These are phyloP conservation scores for Parnassius glacialis DNA, from an alignment of 2,888 invertebrate species.

Conservation along the genomic window DNA sequence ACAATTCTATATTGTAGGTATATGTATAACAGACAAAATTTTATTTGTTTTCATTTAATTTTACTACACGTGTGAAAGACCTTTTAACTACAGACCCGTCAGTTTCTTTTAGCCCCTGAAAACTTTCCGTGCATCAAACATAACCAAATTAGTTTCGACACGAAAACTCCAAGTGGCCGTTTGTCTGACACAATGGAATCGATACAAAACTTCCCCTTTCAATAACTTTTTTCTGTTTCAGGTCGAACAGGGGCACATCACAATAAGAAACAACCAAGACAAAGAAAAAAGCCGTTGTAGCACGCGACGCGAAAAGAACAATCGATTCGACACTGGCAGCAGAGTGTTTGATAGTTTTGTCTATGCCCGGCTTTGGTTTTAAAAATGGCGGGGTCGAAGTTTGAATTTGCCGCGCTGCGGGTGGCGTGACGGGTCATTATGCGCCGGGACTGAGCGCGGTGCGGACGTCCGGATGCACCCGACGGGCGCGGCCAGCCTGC, in stretches of 20 bases:
- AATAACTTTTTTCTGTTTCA: conserved; percentile 73
- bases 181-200: conserved; percentile 74
- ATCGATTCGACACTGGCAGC: conserved; percentile 48
- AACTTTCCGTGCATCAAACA: conserved; percentile 65
- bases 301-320: conserved; percentile 57
- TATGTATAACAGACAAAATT: too few species aligned
- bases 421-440: conserved; percentile 54
- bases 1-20: too few species aligned
- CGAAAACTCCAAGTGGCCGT: conserved; percentile 69
- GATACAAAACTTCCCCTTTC: conserved; percentile 65
- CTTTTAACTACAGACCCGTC: conserved; percentile 46
- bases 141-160: conserved; percentile 79
- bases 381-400: conserved; percentile 45
- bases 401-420: conserved; percentile 40
- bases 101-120: conserved; percentile 59
- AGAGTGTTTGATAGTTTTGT: conserved; percentile 24
- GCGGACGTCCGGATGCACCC: conserved; percentile 86
- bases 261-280: conserved; percentile 54
- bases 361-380: conserved; percentile 9
- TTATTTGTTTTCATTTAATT: not conserved
- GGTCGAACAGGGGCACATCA: conserved; percentile 54
- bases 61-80: not conserved
- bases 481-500: conserved; percentile 86
- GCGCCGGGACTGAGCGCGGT: conserved; percentile 60
- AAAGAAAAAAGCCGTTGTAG: conserved; percentile 39